Percentiles rank a stretch among this genome's conserved stretches.
Conservation (phyloP, 2,888 invertebrate genomes). For the Coleophora deauratella region DNA sequence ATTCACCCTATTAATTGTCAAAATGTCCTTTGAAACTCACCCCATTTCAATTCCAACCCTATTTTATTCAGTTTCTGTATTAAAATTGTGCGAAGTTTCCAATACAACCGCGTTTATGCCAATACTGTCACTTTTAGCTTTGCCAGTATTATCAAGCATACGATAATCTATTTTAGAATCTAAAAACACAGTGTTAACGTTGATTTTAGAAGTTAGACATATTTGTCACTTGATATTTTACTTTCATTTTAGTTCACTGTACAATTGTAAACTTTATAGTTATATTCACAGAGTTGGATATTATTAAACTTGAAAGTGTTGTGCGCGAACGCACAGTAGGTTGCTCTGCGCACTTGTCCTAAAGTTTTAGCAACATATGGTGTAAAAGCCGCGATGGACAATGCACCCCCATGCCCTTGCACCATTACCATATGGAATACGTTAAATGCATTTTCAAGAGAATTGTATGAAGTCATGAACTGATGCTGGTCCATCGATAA, state of each 20-base stretch:
- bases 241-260: no score
- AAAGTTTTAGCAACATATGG: conserved; percentile 71
- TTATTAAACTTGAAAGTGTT: conserved; percentile 5
- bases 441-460: conserved; percentile 69
- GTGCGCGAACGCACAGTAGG: conserved; percentile 25
- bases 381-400: conserved; percentile 64
- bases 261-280: neutral
- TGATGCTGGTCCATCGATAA: conserved; percentile 13
- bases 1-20: conserved; percentile 64
- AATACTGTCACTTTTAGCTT: conserved; percentile 42
- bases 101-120: conserved; percentile 46
- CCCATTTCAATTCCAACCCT: conserved; percentile 25
- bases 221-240: no score
- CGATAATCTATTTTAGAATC: no score
- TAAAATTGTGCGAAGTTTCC: conserved; percentile 16
- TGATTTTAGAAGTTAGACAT: no score
- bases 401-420: conserved; percentile 58
- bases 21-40: conserved; percentile 32
- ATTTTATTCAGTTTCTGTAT: conserved; percentile 7
- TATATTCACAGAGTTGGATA: conserved; percentile 21
- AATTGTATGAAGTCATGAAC: conserved; percentile 42
- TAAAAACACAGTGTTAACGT: no score
- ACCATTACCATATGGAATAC: conserved; percentile 65
- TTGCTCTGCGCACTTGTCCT: conserved; percentile 66
- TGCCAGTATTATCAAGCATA: no score